Evolutionary conservation across 2,797 vertebrate species (phyloP), one percentile per base, ranked within the genome.

Genomic region (Neomorphus geoffroyi): DNA sequence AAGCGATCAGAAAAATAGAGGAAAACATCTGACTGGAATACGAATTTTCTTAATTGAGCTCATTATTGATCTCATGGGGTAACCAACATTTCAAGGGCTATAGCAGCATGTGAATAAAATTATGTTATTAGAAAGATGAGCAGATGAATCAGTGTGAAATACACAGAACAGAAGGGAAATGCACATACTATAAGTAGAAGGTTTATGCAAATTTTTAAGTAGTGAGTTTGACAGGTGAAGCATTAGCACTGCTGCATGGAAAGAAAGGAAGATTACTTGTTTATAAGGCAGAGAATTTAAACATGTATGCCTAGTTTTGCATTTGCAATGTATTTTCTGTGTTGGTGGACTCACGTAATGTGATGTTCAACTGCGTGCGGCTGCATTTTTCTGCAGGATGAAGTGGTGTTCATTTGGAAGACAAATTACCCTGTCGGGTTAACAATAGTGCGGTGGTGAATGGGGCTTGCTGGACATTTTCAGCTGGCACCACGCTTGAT

Each of bases 291-390:
- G 48, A 65, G 37, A 24, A n/a, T 65, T 79, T 26, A 66, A 70
- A 79, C 19, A 51, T 0, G 0, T 50, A 17, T 2, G 0, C 43
- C 50, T 35, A 15, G 43, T 62, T 60, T 30, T 2, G 0, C 26
- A 32, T 77, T 82, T 81, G 37, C 33, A 18, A n/a, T 18, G 11
- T 21, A 2, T 65, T 79, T 87, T 61, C 50, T n/a, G 0, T 5
- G 15, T 56, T 60, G 32, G 27, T 39, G 60, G 30, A 11, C 24
- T 85, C n/a, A 14, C 27, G 15, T 18, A 26, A 61, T 37, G 45
- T 18, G 58, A 35, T 10, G 8, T 27, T 73, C 64, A 48, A 7
- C 32, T 57, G 37, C 12, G 43, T 73, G 48, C 62, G 58, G 50
- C 56, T 85, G 71, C 48, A 26, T 50, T 83, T 83, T 53, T 32